A percentile compares a stretch with the other conserved stretches of the same genome.
Evolutionary conservation across 2,888 invertebrate genomes (phyloP).

Genomic region (Dendrolimus houi): DNA sequence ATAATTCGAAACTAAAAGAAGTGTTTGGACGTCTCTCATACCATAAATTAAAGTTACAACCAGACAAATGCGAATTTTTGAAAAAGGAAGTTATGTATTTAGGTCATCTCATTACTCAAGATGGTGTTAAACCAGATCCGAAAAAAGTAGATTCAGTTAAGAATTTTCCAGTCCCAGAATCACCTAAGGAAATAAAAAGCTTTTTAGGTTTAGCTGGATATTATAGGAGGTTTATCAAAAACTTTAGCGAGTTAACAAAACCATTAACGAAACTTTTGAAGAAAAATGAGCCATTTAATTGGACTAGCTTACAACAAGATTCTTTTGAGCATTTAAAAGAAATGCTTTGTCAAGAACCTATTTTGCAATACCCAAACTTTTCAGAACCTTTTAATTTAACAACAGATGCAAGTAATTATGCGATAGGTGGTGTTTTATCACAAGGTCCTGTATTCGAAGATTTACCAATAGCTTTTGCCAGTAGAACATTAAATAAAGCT

Average conservation of each 20-base stretch:
- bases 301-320: background rate
- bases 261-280: slow-evolving; percentile 11
- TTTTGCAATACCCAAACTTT: slow-evolving; percentile 34
- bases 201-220: slow-evolving; percentile 7
- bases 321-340: slow-evolving; percentile 17
- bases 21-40: slow-evolving; percentile 16
- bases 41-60: slow-evolving; percentile 17
- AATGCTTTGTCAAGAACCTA: slow-evolving; percentile 20
- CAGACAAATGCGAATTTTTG: slow-evolving; percentile 19
- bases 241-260: slow-evolving; percentile 8
- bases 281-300: slow-evolving; percentile 4
- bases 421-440: slow-evolving; percentile 16
- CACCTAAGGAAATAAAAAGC: slow-evolving; percentile 6
- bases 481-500: slow-evolving; percentile 12
- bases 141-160: slow-evolving; percentile 11
- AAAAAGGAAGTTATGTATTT: slow-evolving; percentile 18
- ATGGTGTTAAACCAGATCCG: slow-evolving; percentile 14
- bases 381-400: slow-evolving; percentile 14
- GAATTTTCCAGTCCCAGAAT: slow-evolving; percentile 8
- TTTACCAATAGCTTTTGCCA: slow-evolving; percentile 17
- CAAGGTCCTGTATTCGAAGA: slow-evolving; percentile 15
- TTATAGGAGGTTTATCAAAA: slow-evolving; percentile 2
- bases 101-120: slow-evolving; percentile 7
- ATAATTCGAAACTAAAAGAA: slow-evolving; percentile 8
- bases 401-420: slow-evolving; percentile 14